A percentile compares a stretch with the other conserved stretches of the same genome.
Conservation (phyloP, 1,140 invertebrate species). For the Oryctes rhinoceros region DNA sequence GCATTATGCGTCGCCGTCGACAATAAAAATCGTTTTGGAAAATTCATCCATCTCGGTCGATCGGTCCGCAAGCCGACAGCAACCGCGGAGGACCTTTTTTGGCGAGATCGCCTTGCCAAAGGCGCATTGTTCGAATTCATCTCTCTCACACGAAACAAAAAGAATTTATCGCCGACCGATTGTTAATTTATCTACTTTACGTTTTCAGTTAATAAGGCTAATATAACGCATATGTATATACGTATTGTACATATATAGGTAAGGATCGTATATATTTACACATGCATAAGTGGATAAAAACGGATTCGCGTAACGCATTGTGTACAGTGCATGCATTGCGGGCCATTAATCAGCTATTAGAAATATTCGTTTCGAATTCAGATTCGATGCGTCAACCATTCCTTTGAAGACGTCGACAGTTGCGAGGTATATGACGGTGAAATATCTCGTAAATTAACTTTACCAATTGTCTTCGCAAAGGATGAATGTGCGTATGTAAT, state of each 20-base stretch:
- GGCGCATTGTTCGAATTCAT: slow-evolving; percentile 1
- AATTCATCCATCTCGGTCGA: not conserved
- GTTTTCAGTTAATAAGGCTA: slow-evolving; percentile 22
- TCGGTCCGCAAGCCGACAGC: no score
- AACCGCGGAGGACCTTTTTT: not conserved
- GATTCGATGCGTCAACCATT: not conserved
- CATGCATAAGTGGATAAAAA: not conserved
- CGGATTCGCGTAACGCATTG: no score
- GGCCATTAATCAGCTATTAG: no score
- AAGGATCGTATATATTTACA: not conserved
- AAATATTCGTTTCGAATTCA: not conserved
- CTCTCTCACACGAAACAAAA: not conserved
- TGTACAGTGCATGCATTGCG: no score
- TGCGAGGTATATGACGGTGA: no score
- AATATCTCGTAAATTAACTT: no score
- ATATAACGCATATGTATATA: not conserved
- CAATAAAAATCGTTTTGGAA: not conserved
- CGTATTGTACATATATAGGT: not conserved
- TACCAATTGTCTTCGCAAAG: no score
- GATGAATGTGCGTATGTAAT: no score
- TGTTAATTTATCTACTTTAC: slow-evolving; percentile 13
- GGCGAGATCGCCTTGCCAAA: not conserved
- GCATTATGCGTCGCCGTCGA: not conserved
- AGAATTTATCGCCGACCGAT: not conserved
- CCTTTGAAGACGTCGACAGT: no score